Percentiles rank a stretch among this genome's conserved stretches.
phyloP scores from a whole-genome alignment of 2,888 invertebrate species.

The Laspeyria flexula region DNA sequence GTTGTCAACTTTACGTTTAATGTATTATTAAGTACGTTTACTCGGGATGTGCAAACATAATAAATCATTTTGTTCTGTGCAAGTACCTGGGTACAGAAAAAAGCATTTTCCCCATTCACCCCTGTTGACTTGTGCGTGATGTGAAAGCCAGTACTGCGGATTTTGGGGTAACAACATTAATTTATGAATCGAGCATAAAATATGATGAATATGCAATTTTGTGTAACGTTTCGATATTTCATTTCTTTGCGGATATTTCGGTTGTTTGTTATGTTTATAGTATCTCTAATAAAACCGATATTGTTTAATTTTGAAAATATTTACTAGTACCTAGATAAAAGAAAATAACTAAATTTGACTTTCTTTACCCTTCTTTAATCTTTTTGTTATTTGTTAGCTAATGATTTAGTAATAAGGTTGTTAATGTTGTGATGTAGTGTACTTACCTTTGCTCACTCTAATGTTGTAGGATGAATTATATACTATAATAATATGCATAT shows the following conservation, averaged over 20 bases:
- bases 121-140: conserved; percentile 49
- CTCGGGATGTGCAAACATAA: conserved; percentile 43
- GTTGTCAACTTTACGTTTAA: conserved; percentile 41
- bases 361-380: too few relatives aligned
- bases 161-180: conserved; percentile 50
- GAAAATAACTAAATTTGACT: too few relatives aligned
- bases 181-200: conserved; percentile 51
- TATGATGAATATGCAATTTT: conserved; percentile 46
- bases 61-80: conserved; percentile 47
- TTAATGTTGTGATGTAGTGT: too few relatives aligned
- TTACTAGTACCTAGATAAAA: too few relatives aligned
- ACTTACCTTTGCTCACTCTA: too few relatives aligned
- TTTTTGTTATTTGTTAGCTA: too few relatives aligned
- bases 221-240: conserved; percentile 13
- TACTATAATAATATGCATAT: too few relatives aligned
- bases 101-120: conserved; percentile 40
- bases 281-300: neutral
- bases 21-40: conserved; percentile 48
- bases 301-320: too few relatives aligned
- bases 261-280: neutral
- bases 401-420: too few relatives aligned
- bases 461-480: too few relatives aligned
- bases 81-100: conserved; percentile 36
- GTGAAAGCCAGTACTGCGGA: conserved; percentile 46
- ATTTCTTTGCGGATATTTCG: conserved; percentile 1